Evolutionary conservation across 2,888 invertebrate genomes (phyloP).

Genomic region (Sinohyriopsis cumingii): DNA sequence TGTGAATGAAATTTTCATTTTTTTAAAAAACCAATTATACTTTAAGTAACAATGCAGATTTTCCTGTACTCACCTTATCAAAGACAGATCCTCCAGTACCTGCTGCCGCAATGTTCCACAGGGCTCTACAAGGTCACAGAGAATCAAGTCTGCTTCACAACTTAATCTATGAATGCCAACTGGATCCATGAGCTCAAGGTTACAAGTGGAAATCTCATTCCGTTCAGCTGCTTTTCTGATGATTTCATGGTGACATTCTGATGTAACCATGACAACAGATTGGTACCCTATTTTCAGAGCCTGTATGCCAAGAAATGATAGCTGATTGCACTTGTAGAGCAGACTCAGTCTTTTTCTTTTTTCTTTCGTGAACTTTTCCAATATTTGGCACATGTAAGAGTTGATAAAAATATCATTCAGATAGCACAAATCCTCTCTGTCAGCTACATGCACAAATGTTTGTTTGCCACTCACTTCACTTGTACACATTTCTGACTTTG

Average conservation of each 20-base stretch:
- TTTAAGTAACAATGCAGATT: no score
- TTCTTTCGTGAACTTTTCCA: slow-evolving; percentile 30
- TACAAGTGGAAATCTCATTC: slow-evolving; percentile 33
- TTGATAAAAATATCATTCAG: slow-evolving; percentile 57
- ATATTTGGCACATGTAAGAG: slow-evolving; percentile 39
- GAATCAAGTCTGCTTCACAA: slow-evolving; percentile 38
- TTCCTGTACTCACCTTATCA: slow-evolving; percentile 47
- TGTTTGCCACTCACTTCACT: no score
- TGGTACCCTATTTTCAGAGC: slow-evolving; percentile 44
- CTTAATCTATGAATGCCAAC: slow-evolving; percentile 23
- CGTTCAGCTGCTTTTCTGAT: slow-evolving; percentile 32
- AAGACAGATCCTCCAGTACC: slow-evolving; percentile 60
- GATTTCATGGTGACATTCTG: slow-evolving; percentile 36
- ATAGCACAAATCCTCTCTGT: slow-evolving; percentile 9
- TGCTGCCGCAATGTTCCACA: slow-evolving; percentile 58
- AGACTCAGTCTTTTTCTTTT: slow-evolving; percentile 25
- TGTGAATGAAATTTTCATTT: no score
- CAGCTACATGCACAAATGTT: no score
- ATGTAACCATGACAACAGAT: slow-evolving; percentile 40
- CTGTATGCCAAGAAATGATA: slow-evolving; percentile 57
- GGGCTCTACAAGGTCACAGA: slow-evolving; percentile 53
- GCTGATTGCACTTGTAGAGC: slow-evolving; percentile 48
- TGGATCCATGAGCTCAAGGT: slow-evolving; percentile 27
- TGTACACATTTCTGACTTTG: no score
- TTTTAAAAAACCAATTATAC: no score